Conservation (phyloP, 2,888 invertebrate species). For the Yponomeuta plumbellus region DNA sequence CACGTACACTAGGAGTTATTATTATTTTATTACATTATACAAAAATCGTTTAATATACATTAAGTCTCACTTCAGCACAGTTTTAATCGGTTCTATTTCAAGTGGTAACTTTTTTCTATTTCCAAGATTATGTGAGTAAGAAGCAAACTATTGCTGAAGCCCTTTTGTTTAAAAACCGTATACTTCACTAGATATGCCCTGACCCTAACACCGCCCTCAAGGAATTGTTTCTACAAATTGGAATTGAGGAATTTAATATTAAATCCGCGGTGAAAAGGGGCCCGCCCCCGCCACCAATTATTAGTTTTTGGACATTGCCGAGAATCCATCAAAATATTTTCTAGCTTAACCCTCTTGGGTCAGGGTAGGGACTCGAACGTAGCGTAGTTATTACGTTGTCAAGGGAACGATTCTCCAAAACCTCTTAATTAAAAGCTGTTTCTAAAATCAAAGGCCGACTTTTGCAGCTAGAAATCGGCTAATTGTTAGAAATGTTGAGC, state of each 20-base stretch:
- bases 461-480: too few relatives aligned
- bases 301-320: constrained; percentile 39
- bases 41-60: too few relatives aligned
- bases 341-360: neutral
- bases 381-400: neutral
- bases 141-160: neutral
- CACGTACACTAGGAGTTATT: too few relatives aligned
- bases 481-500: too few relatives aligned
- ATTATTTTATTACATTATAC: too few relatives aligned
- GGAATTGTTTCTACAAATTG: constrained; percentile 67
- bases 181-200: neutral
- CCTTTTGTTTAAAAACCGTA: neutral
- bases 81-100: too few relatives aligned
- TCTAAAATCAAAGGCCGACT: too few relatives aligned
- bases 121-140: neutral
- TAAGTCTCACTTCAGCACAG: too few relatives aligned
- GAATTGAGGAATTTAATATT: constrained; percentile 70
- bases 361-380: neutral
- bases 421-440: too few relatives aligned
- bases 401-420: neutral
- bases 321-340: constrained; percentile 8
- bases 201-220: constrained; percentile 46
- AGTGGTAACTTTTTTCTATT: too few relatives aligned
- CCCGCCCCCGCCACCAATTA: constrained; percentile 55
- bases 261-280: constrained; percentile 69